A percentile compares a stretch with the other conserved stretches of the same genome.
These are phyloP conservation scores for Donacobius atricapilla DNA, from an alignment of 2,113 vertebrate species.

Conservation along the genomic window DNA sequence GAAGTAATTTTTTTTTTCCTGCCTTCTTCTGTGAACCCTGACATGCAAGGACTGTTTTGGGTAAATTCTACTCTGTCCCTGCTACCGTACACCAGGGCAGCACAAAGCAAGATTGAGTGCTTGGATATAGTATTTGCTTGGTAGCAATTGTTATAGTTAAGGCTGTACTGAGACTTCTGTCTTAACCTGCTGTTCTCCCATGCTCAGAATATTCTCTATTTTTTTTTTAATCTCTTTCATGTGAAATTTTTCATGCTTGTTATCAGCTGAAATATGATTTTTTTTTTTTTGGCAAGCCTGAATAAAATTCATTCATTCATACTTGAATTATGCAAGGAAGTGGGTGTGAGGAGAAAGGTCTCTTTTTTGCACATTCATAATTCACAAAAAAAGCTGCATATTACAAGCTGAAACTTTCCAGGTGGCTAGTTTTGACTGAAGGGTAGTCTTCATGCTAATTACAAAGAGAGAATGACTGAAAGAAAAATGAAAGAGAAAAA, in stretches of 20 bases:
- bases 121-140: constrained; percentile 37
- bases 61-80: constrained; percentile 17
- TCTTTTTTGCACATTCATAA: constrained; percentile 46
- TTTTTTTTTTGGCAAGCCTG: neutral
- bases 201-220: neutral
- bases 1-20: neutral
- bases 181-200: constrained; percentile 32
- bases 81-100: constrained; percentile 25
- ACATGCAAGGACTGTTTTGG: neutral
- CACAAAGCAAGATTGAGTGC: constrained; percentile 50
- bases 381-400: constrained; percentile 44
- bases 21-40: neutral
- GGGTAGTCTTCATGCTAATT: constrained; percentile 58
- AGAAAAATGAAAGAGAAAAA: constrained; percentile 53
- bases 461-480: constrained; percentile 45
- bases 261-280: constrained; percentile 36
- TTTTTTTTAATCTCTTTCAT: neutral
- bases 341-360: constrained; percentile 30
- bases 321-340: constrained; percentile 48
- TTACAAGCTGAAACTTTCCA: constrained; percentile 67
- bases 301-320: constrained; percentile 59
- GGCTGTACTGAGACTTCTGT: neutral
- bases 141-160: constrained; percentile 18
- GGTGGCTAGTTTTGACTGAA: constrained; percentile 66
- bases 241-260: constrained; percentile 44